Conservation (phyloP, 2,797 vertebrate species). For the Sebastes kiyomatsui region DNA sequence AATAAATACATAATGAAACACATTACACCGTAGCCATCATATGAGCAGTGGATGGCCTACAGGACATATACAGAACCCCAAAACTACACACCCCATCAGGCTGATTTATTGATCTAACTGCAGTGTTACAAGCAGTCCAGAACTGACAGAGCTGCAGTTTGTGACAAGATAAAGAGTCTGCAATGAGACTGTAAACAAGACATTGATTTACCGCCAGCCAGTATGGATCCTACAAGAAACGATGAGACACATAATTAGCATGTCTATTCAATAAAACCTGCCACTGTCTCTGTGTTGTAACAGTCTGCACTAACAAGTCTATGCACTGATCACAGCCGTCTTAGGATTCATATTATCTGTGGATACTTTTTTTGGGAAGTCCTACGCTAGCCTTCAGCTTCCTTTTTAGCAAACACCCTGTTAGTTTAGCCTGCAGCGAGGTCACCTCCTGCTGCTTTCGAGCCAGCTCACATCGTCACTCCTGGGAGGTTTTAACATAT, state of each 20-base stretch:
- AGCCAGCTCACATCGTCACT: constrained; percentile 47
- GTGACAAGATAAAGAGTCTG: constrained; percentile 41
- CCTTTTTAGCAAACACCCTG: constrained; percentile 24
- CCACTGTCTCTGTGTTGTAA: constrained; percentile 11
- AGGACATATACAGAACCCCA: not conserved
- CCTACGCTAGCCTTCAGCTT: constrained; percentile 17
- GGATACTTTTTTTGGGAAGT: constrained; percentile 25
- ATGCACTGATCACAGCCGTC: not conserved
- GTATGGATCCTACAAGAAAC: constrained; percentile 40
- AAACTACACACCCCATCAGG: not conserved
- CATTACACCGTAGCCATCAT: not conserved
- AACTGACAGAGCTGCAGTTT: constrained; percentile 52
- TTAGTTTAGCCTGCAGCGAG: constrained; percentile 54
- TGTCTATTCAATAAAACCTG: constrained; percentile 44
- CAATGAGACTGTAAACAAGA: constrained; percentile 49
- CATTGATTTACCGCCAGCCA: constrained; percentile 56
- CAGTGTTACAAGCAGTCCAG: not conserved
- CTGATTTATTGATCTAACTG: constrained; percentile 20
- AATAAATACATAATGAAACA: not conserved
- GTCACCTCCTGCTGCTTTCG: constrained; percentile 58
- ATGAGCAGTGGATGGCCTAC: not conserved
- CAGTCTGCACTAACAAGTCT: constrained; percentile 16
- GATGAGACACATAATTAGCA: constrained; percentile 43
- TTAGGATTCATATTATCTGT: not conserved
- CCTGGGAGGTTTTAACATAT: constrained; percentile 39